Evolutionary conservation across 2,888 invertebrate species (phyloP), one percentile per base, ranked within the genome.

Genomic region (Cartodere bifasciata): DNA sequence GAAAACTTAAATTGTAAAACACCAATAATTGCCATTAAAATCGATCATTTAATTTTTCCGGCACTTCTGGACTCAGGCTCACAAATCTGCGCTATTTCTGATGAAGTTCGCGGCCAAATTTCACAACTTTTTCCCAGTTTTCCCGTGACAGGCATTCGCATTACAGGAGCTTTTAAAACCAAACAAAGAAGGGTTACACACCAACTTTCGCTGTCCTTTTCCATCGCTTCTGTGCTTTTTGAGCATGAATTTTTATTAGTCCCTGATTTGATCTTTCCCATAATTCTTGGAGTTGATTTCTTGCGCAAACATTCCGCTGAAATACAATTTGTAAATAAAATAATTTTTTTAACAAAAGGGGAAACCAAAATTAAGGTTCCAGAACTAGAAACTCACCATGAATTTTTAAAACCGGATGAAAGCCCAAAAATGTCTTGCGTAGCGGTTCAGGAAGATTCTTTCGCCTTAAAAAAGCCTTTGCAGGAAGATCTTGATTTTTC

Each of bases 81-180:
- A 23, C 4, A 5, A 10, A 21, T 20, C 3, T 28, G 17, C 21
- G 28, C 28, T 2, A 20, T 28, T 4, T 28, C 20, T 11, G 15
- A 17, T 13, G 28, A 28, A 13, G 10, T 16, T 3, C 21, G 28
- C 13, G 21, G 21, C n/a, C 28, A 17, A 12, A 4, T 28, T 4
- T 16, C 14, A 14, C n/a, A 4, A 4, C 6, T 11, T 10, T 20
- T 31, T 25, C 31, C 31, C 7, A 16, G 15, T 26, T 31, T 31
- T 31, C 25, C 25, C 7, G 31, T 25, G 11, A 25, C 31, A 25
- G 31, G 31, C 5, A 25, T 31, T 5, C 12, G 16, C n/a, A 14
- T 31, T 14, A 15, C 16, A 15, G 23, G 30, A 6, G 30, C 30
- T 16, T 30, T 30, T 13, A 21, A 13, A 13, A 10, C 23, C 4